Conservation (phyloP, 2,113 vertebrate genomes). For the Symphodus melops region DNA sequence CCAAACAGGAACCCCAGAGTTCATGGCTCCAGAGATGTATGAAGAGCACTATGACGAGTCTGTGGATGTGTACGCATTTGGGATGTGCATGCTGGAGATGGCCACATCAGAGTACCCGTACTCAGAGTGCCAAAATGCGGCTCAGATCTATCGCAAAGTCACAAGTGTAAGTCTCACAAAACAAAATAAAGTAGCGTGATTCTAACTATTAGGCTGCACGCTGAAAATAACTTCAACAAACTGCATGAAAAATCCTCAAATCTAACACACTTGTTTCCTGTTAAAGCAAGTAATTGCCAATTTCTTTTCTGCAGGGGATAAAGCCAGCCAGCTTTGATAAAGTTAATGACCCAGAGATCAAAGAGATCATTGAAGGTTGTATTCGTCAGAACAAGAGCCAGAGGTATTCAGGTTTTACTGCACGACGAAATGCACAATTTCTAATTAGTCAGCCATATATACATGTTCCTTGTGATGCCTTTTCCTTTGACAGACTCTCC, state of each 20-base stretch:
- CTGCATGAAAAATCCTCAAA: slow-evolving; percentile 3
- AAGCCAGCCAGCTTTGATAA: slow-evolving; percentile 96
- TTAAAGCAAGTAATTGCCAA: not conserved
- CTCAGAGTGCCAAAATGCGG: slow-evolving; percentile 95
- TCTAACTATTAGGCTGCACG: not conserved
- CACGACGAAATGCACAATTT: not conserved
- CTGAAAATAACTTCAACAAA: not conserved
- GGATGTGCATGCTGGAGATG: slow-evolving; percentile 98
- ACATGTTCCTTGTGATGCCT: not conserved
- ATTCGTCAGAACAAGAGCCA: slow-evolving; percentile 93
- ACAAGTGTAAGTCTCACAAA: slow-evolving; percentile 89
- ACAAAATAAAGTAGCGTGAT: not conserved
- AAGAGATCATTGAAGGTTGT: slow-evolving; percentile 96
- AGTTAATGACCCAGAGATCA: slow-evolving; percentile 94
- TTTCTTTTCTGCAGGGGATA: slow-evolving; percentile 86
- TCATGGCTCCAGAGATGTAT: slow-evolving; percentile 97
- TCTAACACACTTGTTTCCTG: not conserved
- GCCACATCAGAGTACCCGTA: slow-evolving; percentile 95
- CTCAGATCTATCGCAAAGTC: slow-evolving; percentile 97
- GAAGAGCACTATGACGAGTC: slow-evolving; percentile 96
- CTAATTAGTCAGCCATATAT: slow-evolving; percentile 1
- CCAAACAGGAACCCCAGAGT: slow-evolving; percentile 91
- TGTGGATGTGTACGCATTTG: slow-evolving; percentile 95
- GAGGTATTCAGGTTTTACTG: slow-evolving; percentile 80
- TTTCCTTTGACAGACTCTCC: slow-evolving; percentile 83